phyloP scores from a whole-genome alignment of 2,797 vertebrate species.

The Agapornis canus region DNA sequence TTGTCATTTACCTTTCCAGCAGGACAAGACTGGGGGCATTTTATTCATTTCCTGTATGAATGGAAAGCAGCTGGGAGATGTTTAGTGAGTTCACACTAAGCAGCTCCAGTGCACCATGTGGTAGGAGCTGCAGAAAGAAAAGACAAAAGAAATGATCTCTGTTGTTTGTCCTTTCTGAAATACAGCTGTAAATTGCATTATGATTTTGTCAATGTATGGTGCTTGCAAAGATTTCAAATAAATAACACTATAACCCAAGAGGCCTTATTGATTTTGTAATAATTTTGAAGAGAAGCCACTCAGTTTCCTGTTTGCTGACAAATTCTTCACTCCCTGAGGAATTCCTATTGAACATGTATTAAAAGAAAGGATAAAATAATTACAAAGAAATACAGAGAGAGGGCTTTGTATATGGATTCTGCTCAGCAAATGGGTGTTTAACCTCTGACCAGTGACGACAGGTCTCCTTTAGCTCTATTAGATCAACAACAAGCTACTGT shows the following conservation, averaged over 20 bases:
- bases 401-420: conserved; percentile 1
- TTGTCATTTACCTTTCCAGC: neutral
- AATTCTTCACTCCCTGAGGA: conserved; percentile 49
- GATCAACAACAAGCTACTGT: conserved; percentile 72
- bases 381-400: conserved; percentile 37
- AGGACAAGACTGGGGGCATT: neutral
- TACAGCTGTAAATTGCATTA: conserved; percentile 37
- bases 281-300: conserved; percentile 67
- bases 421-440: conserved; percentile 67
- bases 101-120: neutral
- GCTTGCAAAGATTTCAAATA: conserved; percentile 61
- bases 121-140: neutral
- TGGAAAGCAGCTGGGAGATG: neutral
- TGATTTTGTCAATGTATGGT: conserved; percentile 36
- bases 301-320: conserved; percentile 59
- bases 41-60: accelerated
- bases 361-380: conserved; percentile 51
- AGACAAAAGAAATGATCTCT: neutral
- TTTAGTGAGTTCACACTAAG: neutral
- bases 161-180: neutral
- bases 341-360: conserved; percentile 48
- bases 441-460: conserved; percentile 74
- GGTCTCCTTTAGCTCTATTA: conserved; percentile 69
- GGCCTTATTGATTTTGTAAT: conserved; percentile 72
- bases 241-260: conserved; percentile 42